Conservation (phyloP, 1,140 invertebrate species). For the Chlorops oryzae region DNA sequence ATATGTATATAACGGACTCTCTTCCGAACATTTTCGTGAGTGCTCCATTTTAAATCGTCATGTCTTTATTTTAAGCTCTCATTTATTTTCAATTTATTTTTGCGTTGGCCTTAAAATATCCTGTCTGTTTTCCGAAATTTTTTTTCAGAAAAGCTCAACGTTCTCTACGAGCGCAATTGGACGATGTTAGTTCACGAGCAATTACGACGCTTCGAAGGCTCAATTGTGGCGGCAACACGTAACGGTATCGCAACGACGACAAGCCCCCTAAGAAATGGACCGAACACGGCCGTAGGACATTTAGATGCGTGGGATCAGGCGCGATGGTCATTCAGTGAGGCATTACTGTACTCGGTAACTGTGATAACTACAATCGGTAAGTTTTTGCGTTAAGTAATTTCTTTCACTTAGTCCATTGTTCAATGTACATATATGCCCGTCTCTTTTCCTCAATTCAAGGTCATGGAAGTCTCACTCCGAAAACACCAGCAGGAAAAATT, state of each 20-base stretch:
- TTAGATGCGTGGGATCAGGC: conserved; percentile 27
- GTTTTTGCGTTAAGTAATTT: conserved; percentile 15
- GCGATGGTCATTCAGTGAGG: conserved; percentile 71
- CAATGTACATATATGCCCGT: too few relatives aligned
- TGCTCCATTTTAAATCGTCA: too few relatives aligned
- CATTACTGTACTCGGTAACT: conserved; percentile 73
- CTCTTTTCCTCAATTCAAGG: conserved; percentile 51
- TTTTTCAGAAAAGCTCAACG: conserved; percentile 66
- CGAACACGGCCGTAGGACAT: conserved; percentile 25
- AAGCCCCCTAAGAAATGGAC: conserved; percentile 1
- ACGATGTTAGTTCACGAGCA: conserved; percentile 67
- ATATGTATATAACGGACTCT: too few relatives aligned
- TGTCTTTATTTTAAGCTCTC: too few relatives aligned
- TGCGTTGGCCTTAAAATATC: background rate
- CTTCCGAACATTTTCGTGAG: too few relatives aligned
- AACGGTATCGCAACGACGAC: conserved; percentile 14
- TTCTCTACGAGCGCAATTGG: conserved; percentile 80
- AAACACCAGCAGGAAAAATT: conserved; percentile 68
- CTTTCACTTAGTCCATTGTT: background rate
- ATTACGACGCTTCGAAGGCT: conserved; percentile 68
- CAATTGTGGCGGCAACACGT: conserved; percentile 66
- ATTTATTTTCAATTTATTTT: background rate
- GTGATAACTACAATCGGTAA: conserved; percentile 80
- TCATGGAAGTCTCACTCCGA: conserved; percentile 74
- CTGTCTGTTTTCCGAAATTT: conserved; percentile 13